A percentile compares a stretch with the other conserved stretches of the same genome.
phyloP scores from a whole-genome alignment of 2,797 vertebrate species.

The Parauchenoglanis ngamensis region DNA sequence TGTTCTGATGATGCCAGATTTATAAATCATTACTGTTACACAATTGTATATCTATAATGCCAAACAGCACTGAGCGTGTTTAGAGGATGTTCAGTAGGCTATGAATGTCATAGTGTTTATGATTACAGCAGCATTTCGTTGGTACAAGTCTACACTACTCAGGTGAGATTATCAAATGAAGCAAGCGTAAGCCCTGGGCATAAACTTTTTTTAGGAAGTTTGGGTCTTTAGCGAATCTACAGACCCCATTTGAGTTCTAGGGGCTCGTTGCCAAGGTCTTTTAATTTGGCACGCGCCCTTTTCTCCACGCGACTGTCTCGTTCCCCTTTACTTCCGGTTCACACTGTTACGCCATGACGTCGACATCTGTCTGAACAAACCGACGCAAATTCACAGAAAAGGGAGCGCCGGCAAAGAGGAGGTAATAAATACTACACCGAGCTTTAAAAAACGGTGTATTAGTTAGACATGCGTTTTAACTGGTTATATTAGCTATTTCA shows the following conservation, averaged over 20 bases:
- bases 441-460: background rate
- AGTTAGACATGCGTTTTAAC: background rate
- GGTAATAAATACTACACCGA: conserved; percentile 40
- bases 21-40: background rate
- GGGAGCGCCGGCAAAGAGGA: conserved; percentile 53
- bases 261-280: background rate
- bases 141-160: background rate
- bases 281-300: background rate
- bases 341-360: conserved; percentile 42
- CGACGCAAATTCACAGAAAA: conserved; percentile 53
- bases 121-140: background rate
- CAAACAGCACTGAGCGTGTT: background rate
- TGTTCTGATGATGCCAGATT: background rate
- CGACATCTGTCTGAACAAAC: conserved; percentile 46
- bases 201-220: background rate
- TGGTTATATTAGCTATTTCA: background rate
- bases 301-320: background rate
- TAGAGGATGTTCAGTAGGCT: background rate
- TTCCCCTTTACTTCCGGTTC: conserved; percentile 2
- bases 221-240: background rate
- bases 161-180: background rate
- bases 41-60: background rate
- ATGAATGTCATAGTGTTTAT: background rate
- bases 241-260: background rate
- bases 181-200: background rate